Evolutionary conservation across 2,113 vertebrate genomes (phyloP).

Genomic region (Gadus chalcogrammus): DNA sequence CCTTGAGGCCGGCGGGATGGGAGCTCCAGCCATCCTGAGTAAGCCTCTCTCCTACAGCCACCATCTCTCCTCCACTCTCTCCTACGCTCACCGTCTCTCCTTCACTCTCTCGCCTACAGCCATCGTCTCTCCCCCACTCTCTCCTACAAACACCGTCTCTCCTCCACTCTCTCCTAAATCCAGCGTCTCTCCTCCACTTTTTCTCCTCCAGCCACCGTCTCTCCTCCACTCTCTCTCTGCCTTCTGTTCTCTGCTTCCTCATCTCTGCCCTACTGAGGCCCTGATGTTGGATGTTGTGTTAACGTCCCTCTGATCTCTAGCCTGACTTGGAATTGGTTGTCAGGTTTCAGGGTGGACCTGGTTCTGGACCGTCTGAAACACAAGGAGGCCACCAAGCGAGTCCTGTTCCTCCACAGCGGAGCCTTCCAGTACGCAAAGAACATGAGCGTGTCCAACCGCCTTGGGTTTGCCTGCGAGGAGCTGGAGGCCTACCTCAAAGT

Average conservation of each 20-base stretch:
- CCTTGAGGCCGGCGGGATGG: conserved; percentile 83
- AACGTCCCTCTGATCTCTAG: not conserved
- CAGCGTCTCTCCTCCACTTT: too few species aligned
- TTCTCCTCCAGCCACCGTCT: not conserved
- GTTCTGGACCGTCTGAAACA: conserved; percentile 93
- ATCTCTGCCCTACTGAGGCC: too few species aligned
- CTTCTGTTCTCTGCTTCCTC: too few species aligned
- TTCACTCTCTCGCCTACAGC: too few species aligned
- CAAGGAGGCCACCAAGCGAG: conserved; percentile 89
- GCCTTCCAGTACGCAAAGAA: conserved; percentile 82
- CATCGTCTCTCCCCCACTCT: too few species aligned
- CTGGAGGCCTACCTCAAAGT: conserved; percentile 85
- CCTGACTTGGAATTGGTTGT: not conserved
- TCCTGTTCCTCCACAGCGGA: conserved; percentile 82
- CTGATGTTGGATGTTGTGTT: too few species aligned
- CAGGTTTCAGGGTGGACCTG: conserved; percentile 89
- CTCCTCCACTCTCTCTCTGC: not conserved
- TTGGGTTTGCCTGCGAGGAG: conserved; percentile 81
- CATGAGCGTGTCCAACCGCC: conserved; percentile 79
- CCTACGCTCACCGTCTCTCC: too few species aligned
- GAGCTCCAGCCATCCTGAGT: conserved; percentile 80
- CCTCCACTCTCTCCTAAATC: too few species aligned
- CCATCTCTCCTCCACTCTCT: not conserved
- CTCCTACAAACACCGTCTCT: too few species aligned
- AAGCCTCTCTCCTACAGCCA: conserved; percentile 48